A percentile compares a stretch with the other conserved stretches of the same genome.
These are phyloP conservation scores for Falcaria lacertinaria DNA, from an alignment of 2,888 invertebrate genomes.

Conservation along the genomic window DNA sequence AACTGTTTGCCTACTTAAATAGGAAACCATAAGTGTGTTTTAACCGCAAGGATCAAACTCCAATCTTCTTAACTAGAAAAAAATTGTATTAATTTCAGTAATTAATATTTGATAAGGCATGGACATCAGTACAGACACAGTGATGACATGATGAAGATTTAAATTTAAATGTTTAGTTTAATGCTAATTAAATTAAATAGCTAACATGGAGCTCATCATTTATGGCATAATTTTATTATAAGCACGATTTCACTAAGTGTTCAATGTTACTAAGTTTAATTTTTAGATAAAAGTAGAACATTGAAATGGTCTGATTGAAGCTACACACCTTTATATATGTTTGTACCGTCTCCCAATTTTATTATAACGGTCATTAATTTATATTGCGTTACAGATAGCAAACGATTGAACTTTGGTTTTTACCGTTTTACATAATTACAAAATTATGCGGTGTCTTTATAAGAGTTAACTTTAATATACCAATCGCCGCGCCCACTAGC, in stretches of 20 bases:
- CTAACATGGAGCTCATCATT: background rate
- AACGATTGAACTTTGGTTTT: constrained; percentile 64
- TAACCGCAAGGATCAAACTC: too few relatives aligned
- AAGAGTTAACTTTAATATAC: constrained; percentile 41
- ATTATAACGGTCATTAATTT: constrained; percentile 68
- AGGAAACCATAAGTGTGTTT: too few relatives aligned
- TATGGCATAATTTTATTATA: background rate
- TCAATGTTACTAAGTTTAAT: constrained; percentile 41
- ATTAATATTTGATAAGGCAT: too few relatives aligned
- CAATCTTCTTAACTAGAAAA: too few relatives aligned
- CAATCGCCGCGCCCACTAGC: constrained; percentile 59
- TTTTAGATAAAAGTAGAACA: constrained; percentile 61
- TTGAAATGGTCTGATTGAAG: constrained; percentile 57
- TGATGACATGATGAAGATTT: too few relatives aligned
- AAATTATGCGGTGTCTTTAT: constrained; percentile 70
- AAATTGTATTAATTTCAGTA: too few relatives aligned
- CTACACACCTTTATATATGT: constrained; percentile 56
- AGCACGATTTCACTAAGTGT: constrained; percentile 14
- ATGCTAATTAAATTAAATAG: too few relatives aligned
- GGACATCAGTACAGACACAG: too few relatives aligned
- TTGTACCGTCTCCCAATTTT: constrained; percentile 62
- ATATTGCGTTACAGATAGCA: constrained; percentile 72
- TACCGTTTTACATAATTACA: constrained; percentile 76
- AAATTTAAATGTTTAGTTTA: too few relatives aligned
- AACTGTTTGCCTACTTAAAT: too few relatives aligned